Evolutionary conservation across 2,888 invertebrate species (phyloP).

Genomic region (Arge pagana): DNA sequence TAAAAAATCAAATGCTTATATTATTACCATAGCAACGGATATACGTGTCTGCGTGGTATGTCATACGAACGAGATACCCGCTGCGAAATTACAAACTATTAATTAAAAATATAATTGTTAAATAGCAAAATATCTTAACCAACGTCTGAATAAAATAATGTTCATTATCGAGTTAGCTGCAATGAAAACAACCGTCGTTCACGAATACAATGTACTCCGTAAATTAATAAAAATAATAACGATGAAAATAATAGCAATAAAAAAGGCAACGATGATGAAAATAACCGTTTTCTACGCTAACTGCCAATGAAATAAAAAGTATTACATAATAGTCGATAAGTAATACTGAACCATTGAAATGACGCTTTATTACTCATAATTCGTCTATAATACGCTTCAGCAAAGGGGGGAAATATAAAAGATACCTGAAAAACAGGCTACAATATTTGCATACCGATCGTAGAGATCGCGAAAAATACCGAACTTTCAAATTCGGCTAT

Average conservation of each 20-base stretch:
- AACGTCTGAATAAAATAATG: constrained; percentile 15
- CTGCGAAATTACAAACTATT: background rate
- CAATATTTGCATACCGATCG: too few species aligned
- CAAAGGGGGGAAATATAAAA: constrained; percentile 32
- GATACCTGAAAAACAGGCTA: constrained; percentile 42
- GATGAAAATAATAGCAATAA: constrained; percentile 24
- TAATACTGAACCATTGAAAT: too few species aligned
- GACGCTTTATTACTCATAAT: constrained; percentile 34
- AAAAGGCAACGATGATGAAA: constrained; percentile 25
- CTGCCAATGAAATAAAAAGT: constrained; percentile 36
- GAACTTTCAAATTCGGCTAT: too few species aligned
- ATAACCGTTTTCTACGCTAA: constrained; percentile 29
- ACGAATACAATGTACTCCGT: constrained; percentile 24
- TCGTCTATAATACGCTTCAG: constrained; percentile 42
- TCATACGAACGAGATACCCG: background rate
- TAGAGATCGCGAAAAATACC: too few species aligned
- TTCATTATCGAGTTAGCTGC: constrained; percentile 37
- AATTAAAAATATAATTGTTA: constrained; percentile 24
- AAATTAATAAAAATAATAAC: constrained; percentile 23
- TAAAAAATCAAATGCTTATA: background rate
- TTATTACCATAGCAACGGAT: background rate
- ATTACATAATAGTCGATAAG: too few species aligned
- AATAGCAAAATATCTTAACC: constrained; percentile 26
- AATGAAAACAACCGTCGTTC: constrained; percentile 36
- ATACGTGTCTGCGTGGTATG: background rate